Conservation (phyloP, 2,113 vertebrate genomes). For the Aythya baeri region DNA sequence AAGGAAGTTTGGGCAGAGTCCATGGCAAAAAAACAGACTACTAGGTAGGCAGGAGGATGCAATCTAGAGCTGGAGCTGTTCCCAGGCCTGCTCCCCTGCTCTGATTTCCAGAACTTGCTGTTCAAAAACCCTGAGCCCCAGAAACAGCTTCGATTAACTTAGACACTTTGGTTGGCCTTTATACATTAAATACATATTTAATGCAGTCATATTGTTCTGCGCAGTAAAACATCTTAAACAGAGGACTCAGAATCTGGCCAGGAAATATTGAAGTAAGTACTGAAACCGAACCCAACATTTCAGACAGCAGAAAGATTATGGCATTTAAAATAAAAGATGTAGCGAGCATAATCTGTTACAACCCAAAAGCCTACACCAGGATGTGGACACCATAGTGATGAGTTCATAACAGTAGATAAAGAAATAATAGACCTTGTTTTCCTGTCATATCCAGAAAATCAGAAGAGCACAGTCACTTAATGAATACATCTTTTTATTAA, state of each 20-base stretch:
- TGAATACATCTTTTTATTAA: not conserved
- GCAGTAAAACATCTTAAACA: not conserved
- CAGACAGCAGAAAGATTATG: not conserved
- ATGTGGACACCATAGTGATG: not conserved
- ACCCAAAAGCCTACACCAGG: not conserved
- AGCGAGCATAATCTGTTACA: not conserved
- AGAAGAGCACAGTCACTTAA: not conserved
- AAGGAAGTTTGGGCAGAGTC: slow-evolving; percentile 9
- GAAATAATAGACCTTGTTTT: not conserved
- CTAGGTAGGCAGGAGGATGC: not conserved
- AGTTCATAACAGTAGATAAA: not conserved
- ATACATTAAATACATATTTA: not conserved
- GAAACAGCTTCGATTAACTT: not conserved
- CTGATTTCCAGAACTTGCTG: not conserved
- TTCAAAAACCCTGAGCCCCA: not conserved
- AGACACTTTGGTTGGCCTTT: not conserved
- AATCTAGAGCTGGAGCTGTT: not conserved
- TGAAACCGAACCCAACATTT: not conserved
- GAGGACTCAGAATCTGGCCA: not conserved
- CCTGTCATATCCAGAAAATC: not conserved
- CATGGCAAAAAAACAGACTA: not conserved
- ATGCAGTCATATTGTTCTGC: not conserved
- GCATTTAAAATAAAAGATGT: not conserved
- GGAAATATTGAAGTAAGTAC: not conserved
- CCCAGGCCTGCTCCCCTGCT: accelerated